A percentile compares a stretch with the other conserved stretches of the same genome.
These are phyloP conservation scores for Petrocephalus schoutedeni DNA, from an alignment of 2,797 vertebrate genomes.

Conservation along the genomic window DNA sequence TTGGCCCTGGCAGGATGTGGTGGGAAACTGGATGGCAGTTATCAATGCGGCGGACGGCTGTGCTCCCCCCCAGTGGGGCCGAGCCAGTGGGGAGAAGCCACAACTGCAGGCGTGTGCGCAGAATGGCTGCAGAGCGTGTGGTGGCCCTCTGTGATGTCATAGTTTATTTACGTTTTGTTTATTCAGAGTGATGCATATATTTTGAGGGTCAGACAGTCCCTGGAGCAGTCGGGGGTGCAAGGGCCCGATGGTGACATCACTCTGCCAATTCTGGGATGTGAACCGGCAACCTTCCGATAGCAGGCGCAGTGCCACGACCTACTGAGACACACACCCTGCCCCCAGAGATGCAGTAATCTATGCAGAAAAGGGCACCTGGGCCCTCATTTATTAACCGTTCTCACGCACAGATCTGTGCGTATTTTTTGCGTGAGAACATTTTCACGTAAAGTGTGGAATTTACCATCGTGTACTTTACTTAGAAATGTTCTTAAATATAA, in stretches of 20 bases:
- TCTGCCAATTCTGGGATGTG: background rate
- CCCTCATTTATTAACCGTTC: too few species aligned
- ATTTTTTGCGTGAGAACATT: too few species aligned
- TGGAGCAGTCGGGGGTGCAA: background rate
- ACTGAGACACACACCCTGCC: background rate
- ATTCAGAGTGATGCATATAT: background rate
- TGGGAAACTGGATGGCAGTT: background rate
- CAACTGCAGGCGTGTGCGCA: background rate
- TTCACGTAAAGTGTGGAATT: too few species aligned
- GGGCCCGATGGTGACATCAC: background rate
- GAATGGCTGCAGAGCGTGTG: background rate
- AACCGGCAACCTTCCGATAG: background rate
- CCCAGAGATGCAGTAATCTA: background rate
- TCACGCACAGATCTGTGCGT: too few species aligned
- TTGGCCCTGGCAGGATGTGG: background rate
- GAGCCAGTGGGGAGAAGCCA: background rate
- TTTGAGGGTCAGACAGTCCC: background rate
- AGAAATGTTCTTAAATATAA: too few species aligned
- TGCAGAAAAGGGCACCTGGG: background rate
- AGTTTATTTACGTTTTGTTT: background rate
- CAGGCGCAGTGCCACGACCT: background rate
- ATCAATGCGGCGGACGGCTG: background rate
- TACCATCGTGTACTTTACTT: too few species aligned
- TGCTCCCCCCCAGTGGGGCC: background rate
- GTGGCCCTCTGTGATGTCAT: background rate